phyloP scores from a whole-genome alignment of 2,888 invertebrate genomes.

The Sinohyriopsis cumingii region DNA sequence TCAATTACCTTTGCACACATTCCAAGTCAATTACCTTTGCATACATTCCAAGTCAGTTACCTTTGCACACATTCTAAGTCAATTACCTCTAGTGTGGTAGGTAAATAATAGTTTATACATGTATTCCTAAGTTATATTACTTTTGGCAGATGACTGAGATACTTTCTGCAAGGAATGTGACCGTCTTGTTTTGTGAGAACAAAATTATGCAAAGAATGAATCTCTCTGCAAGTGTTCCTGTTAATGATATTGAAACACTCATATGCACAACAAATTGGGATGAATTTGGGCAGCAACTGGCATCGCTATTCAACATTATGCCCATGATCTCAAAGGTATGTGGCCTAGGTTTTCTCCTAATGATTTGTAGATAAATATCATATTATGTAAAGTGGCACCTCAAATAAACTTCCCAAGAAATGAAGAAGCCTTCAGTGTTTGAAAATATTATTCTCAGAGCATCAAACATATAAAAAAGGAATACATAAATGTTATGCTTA shows the following conservation, averaged over 20 bases:
- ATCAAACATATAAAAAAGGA: too few species aligned
- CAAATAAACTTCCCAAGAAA: too few species aligned
- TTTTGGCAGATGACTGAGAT: not conserved
- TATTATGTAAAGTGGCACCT: too few species aligned
- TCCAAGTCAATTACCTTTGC: not conserved
- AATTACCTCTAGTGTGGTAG: not conserved
- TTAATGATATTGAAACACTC: constrained; percentile 31
- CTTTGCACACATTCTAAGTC: too few species aligned
- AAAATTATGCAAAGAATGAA: constrained; percentile 32
- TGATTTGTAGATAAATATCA: too few species aligned
- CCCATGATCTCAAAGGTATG: constrained; percentile 30
- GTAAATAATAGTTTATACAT: not conserved
- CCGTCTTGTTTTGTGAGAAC: constrained; percentile 36
- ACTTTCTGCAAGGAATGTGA: constrained; percentile 8
- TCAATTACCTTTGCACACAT: too few species aligned
- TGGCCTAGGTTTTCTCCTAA: not conserved
- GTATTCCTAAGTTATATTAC: not conserved
- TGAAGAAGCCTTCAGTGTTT: too few species aligned
- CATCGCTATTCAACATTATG: constrained; percentile 14
- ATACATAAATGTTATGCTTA: too few species aligned
- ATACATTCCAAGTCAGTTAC: too few species aligned
- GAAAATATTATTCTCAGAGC: too few species aligned
- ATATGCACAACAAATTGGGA: constrained; percentile 51
- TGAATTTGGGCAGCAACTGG: constrained; percentile 19
- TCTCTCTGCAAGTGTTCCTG: constrained; percentile 38